Evolutionary conservation across 2,888 invertebrate genomes (phyloP), one percentile per base, ranked within the genome.

Genomic region (Odontomyia ornata): DNA sequence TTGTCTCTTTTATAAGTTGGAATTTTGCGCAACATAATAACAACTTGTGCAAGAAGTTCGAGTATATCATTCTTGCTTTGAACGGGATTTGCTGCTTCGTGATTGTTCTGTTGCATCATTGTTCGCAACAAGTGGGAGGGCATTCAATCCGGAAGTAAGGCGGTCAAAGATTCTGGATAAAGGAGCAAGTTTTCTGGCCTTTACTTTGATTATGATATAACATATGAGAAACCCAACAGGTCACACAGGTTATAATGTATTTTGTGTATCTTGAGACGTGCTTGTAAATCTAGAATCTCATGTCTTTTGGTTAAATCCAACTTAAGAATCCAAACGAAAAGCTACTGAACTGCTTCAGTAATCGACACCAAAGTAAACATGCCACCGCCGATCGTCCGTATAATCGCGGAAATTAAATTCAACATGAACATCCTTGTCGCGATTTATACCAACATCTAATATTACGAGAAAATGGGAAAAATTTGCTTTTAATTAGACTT

Each of bases 401-500:
- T 28, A 43, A 23, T 27, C 52, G 25, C 47, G 52, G 69, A 71
- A 52, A 71, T 71, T 67, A 28, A 64, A 28, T 3, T 27, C 30
- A 30, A 64, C 64, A n/a, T 64, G 64, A n/a, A 60, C 64, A 27
- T 64, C 25, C 27, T 64, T 28, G 30, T n/a, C 28, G n/a, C 15
- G 25, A 23, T 60, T 7, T 23, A 25, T 60, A 21, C n/a, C 23
- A 27, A 21, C n/a, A 27, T 47, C 11, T 71, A 13, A 52, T 21
- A 9, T n/a, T 72, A 21, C 30, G n/a, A 18, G 21, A 57, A 56
- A 72, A 28, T 56, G 43, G 25, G 11, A 47, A 46, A 69, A 69
- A 52, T 72, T 25, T 25, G 15, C 43, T 60, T 57, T 73, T 73
- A 73, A 57, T 73, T 73, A 73, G 73, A 60, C 57, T 36, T 73